phyloP scores from a whole-genome alignment of 2,888 invertebrate species.

The Drosophila nr. fundita region DNA sequence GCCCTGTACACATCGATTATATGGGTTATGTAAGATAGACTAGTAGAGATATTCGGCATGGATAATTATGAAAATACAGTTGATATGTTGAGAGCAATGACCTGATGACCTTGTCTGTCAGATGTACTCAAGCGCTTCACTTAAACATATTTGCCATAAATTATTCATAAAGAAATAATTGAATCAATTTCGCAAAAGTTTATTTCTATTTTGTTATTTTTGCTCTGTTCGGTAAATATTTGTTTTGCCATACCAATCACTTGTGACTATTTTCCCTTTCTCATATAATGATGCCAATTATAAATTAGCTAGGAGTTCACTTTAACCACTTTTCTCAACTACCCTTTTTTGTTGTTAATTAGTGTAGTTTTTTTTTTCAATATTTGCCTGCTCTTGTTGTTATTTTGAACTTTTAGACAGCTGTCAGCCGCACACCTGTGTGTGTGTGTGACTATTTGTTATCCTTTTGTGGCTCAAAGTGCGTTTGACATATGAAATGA shows the following conservation, averaged over 20 bases:
- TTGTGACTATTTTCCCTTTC: background rate
- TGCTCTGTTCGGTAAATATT: background rate
- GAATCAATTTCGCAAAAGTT: background rate
- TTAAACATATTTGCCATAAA: background rate
- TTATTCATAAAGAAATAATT: background rate
- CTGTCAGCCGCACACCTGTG: slow-evolving; percentile 68
- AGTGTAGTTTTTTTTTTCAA: slow-evolving; percentile 15
- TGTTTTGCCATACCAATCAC: background rate
- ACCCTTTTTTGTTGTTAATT: slow-evolving; percentile 1
- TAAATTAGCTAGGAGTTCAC: background rate
- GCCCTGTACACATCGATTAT: background rate
- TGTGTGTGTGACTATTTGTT: slow-evolving; percentile 2
- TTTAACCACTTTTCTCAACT: background rate
- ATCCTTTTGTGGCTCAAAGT: slow-evolving; percentile 12
- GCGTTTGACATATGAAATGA: slow-evolving; percentile 33
- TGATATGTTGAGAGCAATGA: background rate
- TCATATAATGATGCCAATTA: background rate
- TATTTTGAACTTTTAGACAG: slow-evolving; percentile 37
- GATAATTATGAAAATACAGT: background rate
- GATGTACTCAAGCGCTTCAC: background rate
- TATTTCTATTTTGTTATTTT: background rate
- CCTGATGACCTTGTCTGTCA: background rate
- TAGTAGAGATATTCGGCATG: background rate
- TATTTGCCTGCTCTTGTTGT: slow-evolving; percentile 15
- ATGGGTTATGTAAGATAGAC: background rate